These are phyloP conservation scores for Cacatua alba DNA, from an alignment of 2,113 vertebrate genomes.

Conservation along the genomic window DNA sequence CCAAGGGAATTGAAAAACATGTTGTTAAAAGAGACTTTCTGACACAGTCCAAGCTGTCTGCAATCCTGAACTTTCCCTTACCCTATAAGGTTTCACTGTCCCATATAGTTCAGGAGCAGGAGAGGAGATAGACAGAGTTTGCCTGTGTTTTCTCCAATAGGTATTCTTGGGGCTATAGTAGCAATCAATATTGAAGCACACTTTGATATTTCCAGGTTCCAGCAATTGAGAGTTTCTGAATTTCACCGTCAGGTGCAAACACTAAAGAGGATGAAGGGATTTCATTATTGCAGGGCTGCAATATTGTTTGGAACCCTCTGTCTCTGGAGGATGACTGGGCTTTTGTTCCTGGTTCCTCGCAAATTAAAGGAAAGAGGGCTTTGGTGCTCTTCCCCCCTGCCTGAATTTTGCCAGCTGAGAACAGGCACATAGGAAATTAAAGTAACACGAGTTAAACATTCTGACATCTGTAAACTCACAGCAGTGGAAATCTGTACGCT, in stretches of 20 bases:
- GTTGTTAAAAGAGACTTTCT: background rate
- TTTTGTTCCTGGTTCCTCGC: background rate
- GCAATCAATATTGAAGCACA: background rate
- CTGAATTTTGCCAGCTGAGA: background rate
- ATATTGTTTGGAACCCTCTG: background rate
- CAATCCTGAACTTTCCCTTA: background rate
- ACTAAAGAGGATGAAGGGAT: background rate
- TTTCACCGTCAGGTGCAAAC: constrained; percentile 25
- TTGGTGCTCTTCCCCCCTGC: background rate
- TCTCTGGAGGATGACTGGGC: background rate
- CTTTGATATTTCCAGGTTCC: background rate
- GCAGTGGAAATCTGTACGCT: background rate
- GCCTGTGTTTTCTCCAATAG: background rate
- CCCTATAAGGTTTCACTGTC: background rate
- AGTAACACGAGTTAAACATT: background rate
- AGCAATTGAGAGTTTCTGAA: background rate
- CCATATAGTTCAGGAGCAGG: background rate
- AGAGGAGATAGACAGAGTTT: background rate
- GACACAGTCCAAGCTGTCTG: background rate
- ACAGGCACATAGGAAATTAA: background rate
- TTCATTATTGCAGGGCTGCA: constrained; percentile 9
- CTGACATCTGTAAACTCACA: background rate
- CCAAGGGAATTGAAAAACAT: background rate
- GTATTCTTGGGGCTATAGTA: background rate
- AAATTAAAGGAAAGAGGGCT: background rate